Conservation (phyloP, 2,888 invertebrate species). For the Mythimna pallens region DNA sequence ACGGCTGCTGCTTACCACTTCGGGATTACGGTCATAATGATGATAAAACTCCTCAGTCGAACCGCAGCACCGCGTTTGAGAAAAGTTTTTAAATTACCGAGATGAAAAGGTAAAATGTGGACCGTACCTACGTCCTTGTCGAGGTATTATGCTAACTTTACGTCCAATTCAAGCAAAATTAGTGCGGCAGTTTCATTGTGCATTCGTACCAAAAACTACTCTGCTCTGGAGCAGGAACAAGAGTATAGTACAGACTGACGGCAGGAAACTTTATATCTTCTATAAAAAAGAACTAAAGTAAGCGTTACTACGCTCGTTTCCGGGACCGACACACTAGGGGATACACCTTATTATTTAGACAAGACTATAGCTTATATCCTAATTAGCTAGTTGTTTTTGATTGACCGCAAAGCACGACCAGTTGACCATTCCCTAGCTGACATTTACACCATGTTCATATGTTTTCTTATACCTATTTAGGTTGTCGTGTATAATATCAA, state of each 20-base stretch:
- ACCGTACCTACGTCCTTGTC: not conserved
- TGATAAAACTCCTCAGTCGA: not conserved
- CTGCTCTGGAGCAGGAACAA: not conserved
- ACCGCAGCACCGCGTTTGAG: not conserved
- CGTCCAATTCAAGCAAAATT: slow-evolving; percentile 4
- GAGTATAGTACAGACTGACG: no score
- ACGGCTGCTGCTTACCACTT: not conserved
- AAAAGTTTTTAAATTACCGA: slow-evolving; percentile 21
- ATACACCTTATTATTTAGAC: no score
- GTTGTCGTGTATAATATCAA: no score
- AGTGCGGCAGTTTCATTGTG: not conserved
- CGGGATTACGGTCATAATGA: not conserved
- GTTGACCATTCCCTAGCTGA: no score
- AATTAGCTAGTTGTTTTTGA: no score
- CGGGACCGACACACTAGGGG: no score
- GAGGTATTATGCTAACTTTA: slow-evolving; percentile 1
- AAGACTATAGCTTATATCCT: no score
- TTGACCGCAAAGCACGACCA: no score
- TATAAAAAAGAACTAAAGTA: not conserved
- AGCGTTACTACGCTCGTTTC: no score
- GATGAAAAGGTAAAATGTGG: slow-evolving; percentile 3
- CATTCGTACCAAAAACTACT: not conserved
- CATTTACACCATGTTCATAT: no score
- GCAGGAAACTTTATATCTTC: no score
- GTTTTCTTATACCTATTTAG: no score